phyloP scores from a whole-genome alignment of 1,140 invertebrate genomes.

The Andricus grossulariae region DNA sequence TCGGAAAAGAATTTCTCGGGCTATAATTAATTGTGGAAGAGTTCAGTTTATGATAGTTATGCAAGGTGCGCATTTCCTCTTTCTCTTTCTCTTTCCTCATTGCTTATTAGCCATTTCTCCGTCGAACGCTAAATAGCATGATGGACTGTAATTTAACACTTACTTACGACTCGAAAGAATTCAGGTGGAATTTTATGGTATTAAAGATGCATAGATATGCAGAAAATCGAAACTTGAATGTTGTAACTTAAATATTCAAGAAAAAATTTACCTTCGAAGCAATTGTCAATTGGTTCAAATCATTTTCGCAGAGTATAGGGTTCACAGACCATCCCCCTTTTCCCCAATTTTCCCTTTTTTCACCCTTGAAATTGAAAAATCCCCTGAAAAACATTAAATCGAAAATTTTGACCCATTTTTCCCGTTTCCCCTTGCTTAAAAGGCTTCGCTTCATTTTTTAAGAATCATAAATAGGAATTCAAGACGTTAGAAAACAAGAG shows the following conservation, averaged over 20 bases:
- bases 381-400: no score
- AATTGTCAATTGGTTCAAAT: neutral
- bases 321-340: no score
- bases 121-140: neutral
- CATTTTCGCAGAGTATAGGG: no score
- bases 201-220: neutral
- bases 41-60: neutral
- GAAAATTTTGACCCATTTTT: no score
- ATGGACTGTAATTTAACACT: conserved; percentile 10
- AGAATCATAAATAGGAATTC: no score
- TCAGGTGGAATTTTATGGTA: neutral
- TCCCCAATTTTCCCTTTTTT: no score
- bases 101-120: conserved; percentile 15
- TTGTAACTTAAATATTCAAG: neutral
- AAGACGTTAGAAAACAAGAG: no score
- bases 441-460: no score
- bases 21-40: neutral
- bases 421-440: no score
- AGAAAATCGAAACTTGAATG: neutral
- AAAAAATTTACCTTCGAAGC: neutral
- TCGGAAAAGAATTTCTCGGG: neutral
- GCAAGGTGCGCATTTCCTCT: neutral
- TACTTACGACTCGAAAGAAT: neutral
- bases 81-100: neutral
- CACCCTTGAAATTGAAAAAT: no score